A percentile compares a stretch with the other conserved stretches of the same genome.
Conservation (phyloP, 2,113 vertebrate genomes). For the Myrmecophaga tridactyla region DNA sequence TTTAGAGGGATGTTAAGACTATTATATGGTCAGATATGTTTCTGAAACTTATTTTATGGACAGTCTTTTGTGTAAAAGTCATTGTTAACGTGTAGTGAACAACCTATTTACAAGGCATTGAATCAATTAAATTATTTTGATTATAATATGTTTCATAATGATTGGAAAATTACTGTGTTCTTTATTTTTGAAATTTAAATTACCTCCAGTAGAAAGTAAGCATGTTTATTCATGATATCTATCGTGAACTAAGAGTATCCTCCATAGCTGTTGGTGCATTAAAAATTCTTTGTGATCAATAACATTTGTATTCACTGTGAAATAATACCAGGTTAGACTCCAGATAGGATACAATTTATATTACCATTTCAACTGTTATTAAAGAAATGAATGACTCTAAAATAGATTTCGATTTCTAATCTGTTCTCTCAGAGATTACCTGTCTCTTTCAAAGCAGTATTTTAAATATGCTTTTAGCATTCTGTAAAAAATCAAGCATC, state of each 20-base stretch:
- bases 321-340: not conserved
- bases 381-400: not conserved
- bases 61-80: not conserved
- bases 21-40: not conserved
- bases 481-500: not conserved
- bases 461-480: not conserved
- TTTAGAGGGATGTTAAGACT: not conserved
- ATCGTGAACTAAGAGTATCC: not conserved
- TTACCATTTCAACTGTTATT: not conserved
- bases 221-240: not conserved
- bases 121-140: not conserved
- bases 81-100: not conserved
- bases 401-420: conserved; percentile 5
- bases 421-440: not conserved
- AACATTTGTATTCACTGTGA: not conserved
- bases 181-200: not conserved
- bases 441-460: not conserved
- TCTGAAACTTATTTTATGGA: not conserved
- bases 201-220: not conserved
- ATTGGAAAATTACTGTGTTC: not conserved
- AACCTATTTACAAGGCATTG: not conserved
- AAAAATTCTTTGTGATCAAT: not conserved
- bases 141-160: not conserved
- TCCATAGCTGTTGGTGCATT: not conserved
- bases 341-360: not conserved